phyloP scores from a whole-genome alignment of 2,888 invertebrate genomes.

The Cosmopolites sordidus region DNA sequence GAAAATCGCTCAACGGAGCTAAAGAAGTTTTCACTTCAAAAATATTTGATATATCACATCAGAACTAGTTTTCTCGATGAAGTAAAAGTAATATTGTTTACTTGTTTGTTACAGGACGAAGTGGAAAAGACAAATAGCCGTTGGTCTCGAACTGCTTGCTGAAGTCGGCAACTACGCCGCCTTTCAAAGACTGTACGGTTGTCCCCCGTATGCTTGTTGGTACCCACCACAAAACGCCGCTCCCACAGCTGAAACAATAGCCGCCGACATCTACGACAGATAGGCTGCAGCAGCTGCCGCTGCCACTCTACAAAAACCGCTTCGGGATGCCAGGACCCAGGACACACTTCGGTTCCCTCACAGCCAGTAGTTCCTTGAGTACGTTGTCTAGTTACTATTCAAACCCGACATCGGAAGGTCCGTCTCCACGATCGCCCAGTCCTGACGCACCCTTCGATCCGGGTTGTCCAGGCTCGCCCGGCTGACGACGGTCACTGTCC shows the following conservation, averaged over 20 bases:
- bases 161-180: slow-evolving; percentile 98
- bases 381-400: slow-evolving; percentile 56
- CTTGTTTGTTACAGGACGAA: slow-evolving; percentile 74
- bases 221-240: slow-evolving; percentile 56
- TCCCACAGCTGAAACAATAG: slow-evolving; percentile 58
- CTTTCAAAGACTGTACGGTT: slow-evolving; percentile 88
- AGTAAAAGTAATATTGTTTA: background rate
- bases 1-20: too few species aligned
- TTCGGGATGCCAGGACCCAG: slow-evolving; percentile 68
- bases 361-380: slow-evolving; percentile 63
- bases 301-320: slow-evolving; percentile 77
- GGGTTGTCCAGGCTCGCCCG: slow-evolving; percentile 55
- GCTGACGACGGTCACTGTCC: slow-evolving; percentile 48
- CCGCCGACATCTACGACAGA: slow-evolving; percentile 76
- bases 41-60: too few species aligned
- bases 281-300: slow-evolving; percentile 76
- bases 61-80: too few species aligned
- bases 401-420: slow-evolving; percentile 53
- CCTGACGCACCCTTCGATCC: slow-evolving; percentile 59
- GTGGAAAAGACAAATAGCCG: slow-evolving; percentile 99
- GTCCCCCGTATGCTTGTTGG: slow-evolving; percentile 66
- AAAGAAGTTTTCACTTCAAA: too few species aligned
- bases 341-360: slow-evolving; percentile 61
- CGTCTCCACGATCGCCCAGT: slow-evolving; percentile 49
- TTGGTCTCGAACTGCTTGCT: slow-evolving; percentile 91